Evolutionary conservation across 64 coral and sea anemone species (phyloP), one percentile per base, ranked within the genome.

Genomic region (Porites australiensis): DNA sequence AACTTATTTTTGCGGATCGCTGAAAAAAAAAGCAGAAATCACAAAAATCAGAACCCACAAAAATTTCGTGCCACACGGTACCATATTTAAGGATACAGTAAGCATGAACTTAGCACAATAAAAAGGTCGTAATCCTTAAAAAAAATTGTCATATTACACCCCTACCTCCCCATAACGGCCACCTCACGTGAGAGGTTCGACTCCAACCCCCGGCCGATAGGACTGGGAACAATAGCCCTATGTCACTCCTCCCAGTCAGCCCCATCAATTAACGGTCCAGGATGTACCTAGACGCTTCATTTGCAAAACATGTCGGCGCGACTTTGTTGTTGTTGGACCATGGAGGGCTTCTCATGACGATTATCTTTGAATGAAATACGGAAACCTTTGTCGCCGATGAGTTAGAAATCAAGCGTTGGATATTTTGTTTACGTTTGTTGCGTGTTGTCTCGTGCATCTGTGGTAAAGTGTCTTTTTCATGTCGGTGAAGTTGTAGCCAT

Each of bases 231-330:
- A 5, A 57, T 57, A 12, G 12, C 54, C 7, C 54, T 57, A 57
- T 37, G 27, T 37, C 54, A 57, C 12, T 57, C 7, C 12, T 2
- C 27, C 11, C 43, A 61, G 10, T 60, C 22, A 83, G 81, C 61
- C 18, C 81, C 18, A 18, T 11, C 48, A 19, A 84, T n/a, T 22
- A 84, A 68, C 3, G 81, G 19, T 19, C 81, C 81, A 84, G 7
- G n/a, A 49, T 84, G 81, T 22, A 44, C 81, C 63, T 84, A 8
- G 45, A 81, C 57, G 78, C 78, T 43, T 64, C 20, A 58, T 23
- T 62, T 18, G 14, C 16, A 83, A 65, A 84, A 48, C n/a, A 80
- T 80, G 77, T 80, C 77, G 77, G 77, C 77, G 16, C 54, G 54
- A 62, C 51, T 80, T 47, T 84, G 81, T 84, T 69, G 77, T 80